Conservation (phyloP, 37 sponge, comb jelly and placozoan species). For the Hormiphora californensis region DNA sequence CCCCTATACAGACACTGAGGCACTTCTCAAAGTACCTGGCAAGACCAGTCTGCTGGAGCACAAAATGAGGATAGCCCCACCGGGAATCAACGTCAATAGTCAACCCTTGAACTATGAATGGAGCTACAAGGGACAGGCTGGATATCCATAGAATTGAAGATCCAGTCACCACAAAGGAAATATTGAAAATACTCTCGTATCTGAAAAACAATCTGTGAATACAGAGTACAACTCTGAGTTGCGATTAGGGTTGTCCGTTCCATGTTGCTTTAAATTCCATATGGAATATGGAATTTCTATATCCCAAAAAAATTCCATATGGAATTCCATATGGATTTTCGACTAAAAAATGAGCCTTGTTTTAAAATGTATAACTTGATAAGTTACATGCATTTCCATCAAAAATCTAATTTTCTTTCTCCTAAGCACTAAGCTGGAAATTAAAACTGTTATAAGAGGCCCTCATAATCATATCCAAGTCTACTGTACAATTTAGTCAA, state of each 20-base stretch:
- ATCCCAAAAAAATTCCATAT: no score
- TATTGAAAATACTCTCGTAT: conserved; percentile 14
- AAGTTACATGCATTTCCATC: no score
- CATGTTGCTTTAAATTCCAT: no score
- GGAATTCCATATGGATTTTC: not conserved
- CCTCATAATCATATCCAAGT: no score
- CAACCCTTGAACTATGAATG: conserved; percentile 17
- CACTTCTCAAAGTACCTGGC: not conserved
- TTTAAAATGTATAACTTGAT: no score
- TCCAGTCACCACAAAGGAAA: conserved; percentile 7
- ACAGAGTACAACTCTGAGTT: not conserved
- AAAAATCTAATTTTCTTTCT: no score
- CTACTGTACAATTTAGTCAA: no score
- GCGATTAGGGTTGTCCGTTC: no score
- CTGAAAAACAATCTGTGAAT: not conserved
- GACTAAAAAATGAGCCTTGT: not conserved
- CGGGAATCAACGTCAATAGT: not conserved
- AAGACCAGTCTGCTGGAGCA: not conserved
- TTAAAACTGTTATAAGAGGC: no score
- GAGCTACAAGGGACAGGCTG: not conserved
- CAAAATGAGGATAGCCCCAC: conserved; percentile 14
- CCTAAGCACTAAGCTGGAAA: no score
- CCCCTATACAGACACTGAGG: not conserved
- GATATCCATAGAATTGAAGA: not conserved
- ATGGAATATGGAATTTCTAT: no score